phyloP scores from a whole-genome alignment of 1,140 invertebrate genomes.

The Drosophila teissieri region DNA sequence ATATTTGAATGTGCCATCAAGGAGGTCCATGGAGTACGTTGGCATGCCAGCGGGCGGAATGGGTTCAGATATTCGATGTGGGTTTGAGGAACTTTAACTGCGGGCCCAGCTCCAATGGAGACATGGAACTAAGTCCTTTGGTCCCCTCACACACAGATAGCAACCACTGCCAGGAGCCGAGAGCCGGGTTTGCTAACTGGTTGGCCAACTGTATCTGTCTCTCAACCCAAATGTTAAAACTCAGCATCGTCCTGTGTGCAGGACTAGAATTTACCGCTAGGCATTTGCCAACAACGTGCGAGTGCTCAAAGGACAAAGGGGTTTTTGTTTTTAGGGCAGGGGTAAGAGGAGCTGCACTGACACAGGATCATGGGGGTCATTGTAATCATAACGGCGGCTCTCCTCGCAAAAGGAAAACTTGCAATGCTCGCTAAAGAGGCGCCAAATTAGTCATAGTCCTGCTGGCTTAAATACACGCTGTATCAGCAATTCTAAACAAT shows the following conservation, averaged over 20 bases:
- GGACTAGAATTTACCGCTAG: slow-evolving; percentile 70
- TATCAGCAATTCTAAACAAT: slow-evolving; percentile 22
- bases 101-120: slow-evolving; percentile 21
- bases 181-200: slow-evolving; percentile 13
- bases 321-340: slow-evolving; percentile 3
- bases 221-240: not conserved
- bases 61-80: not conserved
- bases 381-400: slow-evolving; percentile 67
- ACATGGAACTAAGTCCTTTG: not conserved
- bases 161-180: slow-evolving; percentile 30
- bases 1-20: slow-evolving; percentile 60
- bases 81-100: slow-evolving; percentile 30
- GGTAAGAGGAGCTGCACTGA: slow-evolving; percentile 19
- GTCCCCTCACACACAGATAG: slow-evolving; percentile 43
- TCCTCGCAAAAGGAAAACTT: not conserved
- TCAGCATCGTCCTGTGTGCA: slow-evolving; percentile 18
- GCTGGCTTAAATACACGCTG: slow-evolving; percentile 9
- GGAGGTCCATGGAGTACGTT: slow-evolving; percentile 10
- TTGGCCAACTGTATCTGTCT: slow-evolving; percentile 8
- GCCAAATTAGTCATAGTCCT: slow-evolving; percentile 64
- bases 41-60: not conserved
- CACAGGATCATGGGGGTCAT: slow-evolving; percentile 67
- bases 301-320: slow-evolving; percentile 53
- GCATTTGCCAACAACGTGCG: slow-evolving; percentile 62
- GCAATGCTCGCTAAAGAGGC: slow-evolving; percentile 38